These are phyloP conservation scores for Apamea epomidion DNA, from an alignment of 2,888 invertebrate species.

Conservation along the genomic window DNA sequence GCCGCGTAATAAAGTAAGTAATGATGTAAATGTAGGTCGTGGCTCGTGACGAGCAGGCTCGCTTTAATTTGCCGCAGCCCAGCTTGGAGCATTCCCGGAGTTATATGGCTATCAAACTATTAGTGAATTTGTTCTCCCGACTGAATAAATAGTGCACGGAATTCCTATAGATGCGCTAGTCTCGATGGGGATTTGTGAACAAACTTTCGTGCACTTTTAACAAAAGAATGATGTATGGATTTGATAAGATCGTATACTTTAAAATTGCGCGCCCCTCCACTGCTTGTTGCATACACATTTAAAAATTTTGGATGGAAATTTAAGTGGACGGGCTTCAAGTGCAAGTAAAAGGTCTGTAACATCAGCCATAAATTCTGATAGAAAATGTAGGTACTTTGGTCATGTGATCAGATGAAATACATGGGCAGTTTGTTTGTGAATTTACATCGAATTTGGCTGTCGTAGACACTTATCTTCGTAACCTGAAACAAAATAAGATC, in stretches of 20 bases:
- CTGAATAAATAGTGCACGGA: conserved; percentile 25
- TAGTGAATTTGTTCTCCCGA: conserved; percentile 45
- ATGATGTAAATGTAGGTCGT: conserved; percentile 75
- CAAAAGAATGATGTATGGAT: not conserved
- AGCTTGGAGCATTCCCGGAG: conserved; percentile 49
- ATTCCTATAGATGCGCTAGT: not conserved
- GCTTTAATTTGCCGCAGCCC: conserved; percentile 68
- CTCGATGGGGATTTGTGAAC: not conserved
- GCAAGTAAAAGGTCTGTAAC: not conserved
- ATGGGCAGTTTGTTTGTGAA: conserved; percentile 6
- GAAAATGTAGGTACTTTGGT: not conserved
- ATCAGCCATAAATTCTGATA: conserved; percentile 5
- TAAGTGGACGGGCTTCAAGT: too few relatives aligned
- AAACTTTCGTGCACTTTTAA: not conserved
- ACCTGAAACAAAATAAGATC: not conserved
- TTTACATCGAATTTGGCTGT: not conserved
- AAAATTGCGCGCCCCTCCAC: too few relatives aligned
- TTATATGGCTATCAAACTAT: conserved; percentile 41
- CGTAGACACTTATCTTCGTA: not conserved
- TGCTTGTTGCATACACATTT: too few relatives aligned
- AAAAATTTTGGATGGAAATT: too few relatives aligned
- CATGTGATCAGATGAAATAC: not conserved
- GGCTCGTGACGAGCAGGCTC: conserved; percentile 56
- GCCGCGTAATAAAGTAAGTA: conserved; percentile 70
- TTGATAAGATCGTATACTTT: not conserved